Evolutionary conservation across 2,113 vertebrate genomes (phyloP).

Genomic region (Gasterosteus aculeatus): DNA sequence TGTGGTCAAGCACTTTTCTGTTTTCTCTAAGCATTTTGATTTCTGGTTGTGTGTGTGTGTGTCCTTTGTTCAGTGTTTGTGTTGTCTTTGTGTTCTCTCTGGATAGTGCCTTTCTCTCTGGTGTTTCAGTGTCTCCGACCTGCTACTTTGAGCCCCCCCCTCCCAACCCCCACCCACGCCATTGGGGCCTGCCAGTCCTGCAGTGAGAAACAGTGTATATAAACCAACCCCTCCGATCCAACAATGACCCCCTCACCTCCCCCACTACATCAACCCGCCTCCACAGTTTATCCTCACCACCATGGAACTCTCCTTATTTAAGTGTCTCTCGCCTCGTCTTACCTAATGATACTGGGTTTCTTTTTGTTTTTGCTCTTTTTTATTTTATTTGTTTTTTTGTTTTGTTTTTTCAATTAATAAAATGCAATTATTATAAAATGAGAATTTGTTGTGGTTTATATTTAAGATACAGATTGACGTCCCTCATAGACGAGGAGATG

Average conservation of each 20-base stretch:
- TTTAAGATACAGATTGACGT: neutral
- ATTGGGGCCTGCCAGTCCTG: conserved; percentile 60
- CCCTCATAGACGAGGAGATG: neutral
- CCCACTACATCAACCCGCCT: conserved; percentile 39
- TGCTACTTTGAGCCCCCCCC: conserved; percentile 67
- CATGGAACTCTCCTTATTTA: conserved; percentile 80
- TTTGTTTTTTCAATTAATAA: conserved; percentile 82
- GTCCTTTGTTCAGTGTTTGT: conserved; percentile 50
- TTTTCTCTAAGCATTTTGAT: conserved; percentile 45
- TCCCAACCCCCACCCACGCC: conserved; percentile 8
- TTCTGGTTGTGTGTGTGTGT: conserved; percentile 35
- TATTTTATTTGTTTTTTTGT: conserved; percentile 52
- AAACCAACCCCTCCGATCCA: conserved; percentile 55
- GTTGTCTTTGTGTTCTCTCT: conserved; percentile 78
- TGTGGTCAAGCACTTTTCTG: conserved; percentile 72
- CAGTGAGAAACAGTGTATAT: conserved; percentile 73
- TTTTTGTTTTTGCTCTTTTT: conserved; percentile 51
- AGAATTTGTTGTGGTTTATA: conserved; percentile 14
- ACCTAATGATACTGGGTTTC: conserved; percentile 73
- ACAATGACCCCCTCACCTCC: neutral
- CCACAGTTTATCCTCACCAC: conserved; percentile 68
- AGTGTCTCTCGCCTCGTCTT: conserved; percentile 80
- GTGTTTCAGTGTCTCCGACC: conserved; percentile 80
- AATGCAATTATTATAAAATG: conserved; percentile 82
- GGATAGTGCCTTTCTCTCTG: conserved; percentile 86